A percentile compares a stretch with the other conserved stretches of the same genome.
phyloP scores from a whole-genome alignment of 2,113 vertebrate species.

The Cochlearius cochlearius region DNA sequence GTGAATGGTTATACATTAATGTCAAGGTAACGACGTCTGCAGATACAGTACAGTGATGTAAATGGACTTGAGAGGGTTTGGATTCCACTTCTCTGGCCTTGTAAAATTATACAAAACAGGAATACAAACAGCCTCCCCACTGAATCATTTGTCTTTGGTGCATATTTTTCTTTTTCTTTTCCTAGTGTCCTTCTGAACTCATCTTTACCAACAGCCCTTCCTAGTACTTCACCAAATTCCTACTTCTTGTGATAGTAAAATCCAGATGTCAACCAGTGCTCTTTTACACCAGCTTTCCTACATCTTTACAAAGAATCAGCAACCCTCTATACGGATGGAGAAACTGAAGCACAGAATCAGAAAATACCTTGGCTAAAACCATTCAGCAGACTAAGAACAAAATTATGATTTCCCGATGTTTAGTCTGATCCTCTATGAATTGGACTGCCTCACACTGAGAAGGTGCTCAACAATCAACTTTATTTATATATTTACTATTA shows the following conservation, averaged over 20 bases:
- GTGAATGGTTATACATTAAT: neutral
- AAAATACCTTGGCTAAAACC: conserved; percentile 20
- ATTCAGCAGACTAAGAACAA: conserved; percentile 10
- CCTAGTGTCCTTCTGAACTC: neutral
- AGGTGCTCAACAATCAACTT: neutral
- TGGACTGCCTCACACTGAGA: conserved; percentile 4
- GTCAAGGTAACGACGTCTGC: conserved; percentile 58
- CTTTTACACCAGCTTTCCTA: neutral
- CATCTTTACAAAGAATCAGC: neutral
- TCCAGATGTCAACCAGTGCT: neutral
- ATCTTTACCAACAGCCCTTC: neutral
- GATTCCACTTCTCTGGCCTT: conserved; percentile 5
- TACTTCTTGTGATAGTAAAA: neutral
- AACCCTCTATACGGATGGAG: neutral
- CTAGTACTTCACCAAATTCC: neutral
- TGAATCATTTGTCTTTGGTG: neutral
- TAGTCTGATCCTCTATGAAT: conserved; percentile 3
- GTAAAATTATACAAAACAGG: neutral
- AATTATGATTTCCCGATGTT: conserved; percentile 14
- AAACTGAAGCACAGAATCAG: conserved; percentile 6
- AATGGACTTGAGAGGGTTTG: neutral
- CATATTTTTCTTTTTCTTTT: neutral
- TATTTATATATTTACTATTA: conserved; percentile 33
- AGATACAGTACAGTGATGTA: neutral
- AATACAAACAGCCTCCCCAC: neutral